Percentiles rank a stretch among this genome's conserved stretches.
Evolutionary conservation across 2,888 invertebrate species (phyloP).

Genomic region (Agapetus fuscipes): DNA sequence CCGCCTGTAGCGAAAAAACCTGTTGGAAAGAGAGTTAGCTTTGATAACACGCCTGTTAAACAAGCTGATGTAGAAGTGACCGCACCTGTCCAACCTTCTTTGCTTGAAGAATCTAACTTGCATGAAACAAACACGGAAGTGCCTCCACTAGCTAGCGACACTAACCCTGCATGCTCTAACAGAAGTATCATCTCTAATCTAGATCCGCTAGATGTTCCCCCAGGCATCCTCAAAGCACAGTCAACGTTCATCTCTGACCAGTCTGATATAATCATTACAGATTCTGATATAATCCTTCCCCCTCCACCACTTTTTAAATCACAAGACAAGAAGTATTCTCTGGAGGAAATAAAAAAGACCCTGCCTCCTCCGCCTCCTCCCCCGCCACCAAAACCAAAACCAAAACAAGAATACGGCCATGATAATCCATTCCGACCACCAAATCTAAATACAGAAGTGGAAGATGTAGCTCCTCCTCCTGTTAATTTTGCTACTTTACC

Average conservation of each 20-base stretch:
- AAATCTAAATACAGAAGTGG: slow-evolving; percentile 22
- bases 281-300: slow-evolving; percentile 19
- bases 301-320: slow-evolving; percentile 17
- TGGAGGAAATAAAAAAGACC: slow-evolving; percentile 13
- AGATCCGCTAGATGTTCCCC: slow-evolving; percentile 2
- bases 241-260: slow-evolving; percentile 17
- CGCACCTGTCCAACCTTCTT: background rate
- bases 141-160: background rate
- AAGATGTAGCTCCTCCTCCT: slow-evolving; percentile 37
- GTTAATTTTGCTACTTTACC: slow-evolving; percentile 41
- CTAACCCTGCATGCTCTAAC: slow-evolving; percentile 16
- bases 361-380: slow-evolving; percentile 34
- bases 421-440: slow-evolving; percentile 27
- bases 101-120: background rate
- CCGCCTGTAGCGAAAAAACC: slow-evolving; percentile 19
- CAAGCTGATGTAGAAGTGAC: background rate
- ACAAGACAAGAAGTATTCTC: slow-evolving; percentile 7
- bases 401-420: background rate
- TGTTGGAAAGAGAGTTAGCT: slow-evolving; percentile 18
- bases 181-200: background rate
- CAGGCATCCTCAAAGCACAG: slow-evolving; percentile 12
- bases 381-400: slow-evolving; percentile 22
- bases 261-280: slow-evolving; percentile 13
- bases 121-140: slow-evolving; percentile 2
- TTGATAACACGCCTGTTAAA: slow-evolving; percentile 13